Evolutionary conservation across 2,113 vertebrate species (phyloP).

Genomic region (Amphiprion percula): DNA sequence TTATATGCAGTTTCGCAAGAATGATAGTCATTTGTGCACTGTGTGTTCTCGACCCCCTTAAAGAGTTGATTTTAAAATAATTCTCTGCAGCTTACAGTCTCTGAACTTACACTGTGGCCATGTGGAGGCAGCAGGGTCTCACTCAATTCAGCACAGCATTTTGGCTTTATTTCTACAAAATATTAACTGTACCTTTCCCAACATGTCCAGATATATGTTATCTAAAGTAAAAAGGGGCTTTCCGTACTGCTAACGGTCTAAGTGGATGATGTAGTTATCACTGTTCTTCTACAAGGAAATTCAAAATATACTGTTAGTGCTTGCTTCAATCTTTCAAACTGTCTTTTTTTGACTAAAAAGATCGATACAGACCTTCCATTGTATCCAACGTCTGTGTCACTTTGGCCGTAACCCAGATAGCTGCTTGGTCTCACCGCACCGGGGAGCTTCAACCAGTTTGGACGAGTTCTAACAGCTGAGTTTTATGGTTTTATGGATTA

Average conservation of each 20-base stretch:
- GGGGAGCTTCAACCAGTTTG: constrained; percentile 37
- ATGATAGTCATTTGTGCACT: not conserved
- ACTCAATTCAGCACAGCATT: not conserved
- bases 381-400: not conserved
- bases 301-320: not conserved
- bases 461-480: constrained; percentile 36
- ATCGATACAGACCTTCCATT: constrained; percentile 6
- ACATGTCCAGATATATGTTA: not conserved
- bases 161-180: not conserved
- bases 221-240: not conserved
- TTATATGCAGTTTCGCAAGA: not conserved
- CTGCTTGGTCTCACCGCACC: not conserved
- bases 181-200: not conserved
- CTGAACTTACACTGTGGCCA: not conserved
- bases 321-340: not conserved
- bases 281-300: not conserved
- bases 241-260: constrained; percentile 3
- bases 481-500: constrained; percentile 73
- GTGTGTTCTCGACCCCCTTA: too few species aligned
- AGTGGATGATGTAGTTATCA: not conserved
- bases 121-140: constrained; percentile 26
- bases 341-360: not conserved
- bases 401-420: constrained; percentile 11
- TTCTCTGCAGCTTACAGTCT: not conserved
- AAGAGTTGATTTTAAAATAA: too few species aligned